phyloP scores from a whole-genome alignment of 2,797 vertebrate genomes.

The Chelonia mydas region DNA sequence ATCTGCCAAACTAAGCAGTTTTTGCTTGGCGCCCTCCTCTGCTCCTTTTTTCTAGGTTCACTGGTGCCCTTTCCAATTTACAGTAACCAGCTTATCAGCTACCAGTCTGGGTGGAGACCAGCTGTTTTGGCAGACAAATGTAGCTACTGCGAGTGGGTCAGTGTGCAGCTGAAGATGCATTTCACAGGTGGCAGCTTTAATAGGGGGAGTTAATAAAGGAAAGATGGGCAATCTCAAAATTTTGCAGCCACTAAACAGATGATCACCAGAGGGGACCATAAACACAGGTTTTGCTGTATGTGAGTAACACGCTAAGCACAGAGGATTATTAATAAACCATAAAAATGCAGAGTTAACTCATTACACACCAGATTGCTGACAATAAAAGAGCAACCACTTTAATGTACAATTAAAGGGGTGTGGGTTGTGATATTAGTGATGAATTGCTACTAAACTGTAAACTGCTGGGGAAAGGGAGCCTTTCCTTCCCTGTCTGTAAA shows the following conservation, averaged over 20 bases:
- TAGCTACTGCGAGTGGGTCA: not conserved
- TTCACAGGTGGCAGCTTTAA: not conserved
- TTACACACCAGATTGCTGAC: not conserved
- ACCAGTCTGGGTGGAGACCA: slow-evolving; percentile 20
- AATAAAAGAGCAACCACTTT: not conserved
- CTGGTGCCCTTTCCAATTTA: slow-evolving; percentile 14
- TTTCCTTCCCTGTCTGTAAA: not conserved
- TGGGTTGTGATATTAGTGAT: not conserved
- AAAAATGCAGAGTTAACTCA: not conserved
- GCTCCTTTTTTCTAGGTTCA: slow-evolving; percentile 28
- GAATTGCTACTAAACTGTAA: not conserved
- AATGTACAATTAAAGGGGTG: not conserved
- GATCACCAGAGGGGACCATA: not conserved
- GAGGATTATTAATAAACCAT: slow-evolving; percentile 11
- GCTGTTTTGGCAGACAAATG: not conserved
- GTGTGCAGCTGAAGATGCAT: not conserved
- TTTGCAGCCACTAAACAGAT: not conserved
- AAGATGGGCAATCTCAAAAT: not conserved
- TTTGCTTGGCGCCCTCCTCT: slow-evolving; percentile 57
- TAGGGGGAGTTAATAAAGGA: not conserved
- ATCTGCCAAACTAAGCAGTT: slow-evolving; percentile 75
- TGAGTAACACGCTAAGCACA: not conserved
- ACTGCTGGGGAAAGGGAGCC: not conserved
- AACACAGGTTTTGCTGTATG: not conserved
- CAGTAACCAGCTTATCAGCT: slow-evolving; percentile 54